A percentile compares a stretch with the other conserved stretches of the same genome.
These are phyloP conservation scores for Cotesia congregata DNA, from an alignment of 2,888 invertebrate species.

Conservation along the genomic window DNA sequence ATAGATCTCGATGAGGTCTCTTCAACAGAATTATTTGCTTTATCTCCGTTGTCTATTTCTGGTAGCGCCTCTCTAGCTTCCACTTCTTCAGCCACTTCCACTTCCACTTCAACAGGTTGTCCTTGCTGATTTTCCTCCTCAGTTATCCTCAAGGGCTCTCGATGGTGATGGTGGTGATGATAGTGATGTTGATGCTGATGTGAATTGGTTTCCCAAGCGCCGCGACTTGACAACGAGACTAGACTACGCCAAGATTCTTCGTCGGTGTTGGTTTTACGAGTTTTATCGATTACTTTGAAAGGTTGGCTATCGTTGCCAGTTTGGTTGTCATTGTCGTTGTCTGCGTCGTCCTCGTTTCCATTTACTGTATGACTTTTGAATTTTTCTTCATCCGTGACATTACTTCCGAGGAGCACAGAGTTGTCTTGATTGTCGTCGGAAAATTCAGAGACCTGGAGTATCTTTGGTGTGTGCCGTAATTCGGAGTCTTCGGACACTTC, in stretches of 20 bases:
- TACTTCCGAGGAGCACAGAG: conserved; percentile 35
- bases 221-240: conserved; percentile 14
- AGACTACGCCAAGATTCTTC: conserved; percentile 35
- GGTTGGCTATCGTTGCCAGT: conserved; percentile 12
- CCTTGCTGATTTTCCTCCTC: conserved; percentile 5
- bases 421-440: conserved; percentile 39
- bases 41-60: neutral
- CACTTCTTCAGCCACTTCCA: neutral
- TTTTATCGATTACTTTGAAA: conserved; percentile 19
- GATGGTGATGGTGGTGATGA: neutral
- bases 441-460: conserved; percentile 39
- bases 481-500: conserved; percentile 43
- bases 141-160: conserved; percentile 38
- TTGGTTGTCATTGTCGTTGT: conserved; percentile 23
- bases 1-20: neutral
- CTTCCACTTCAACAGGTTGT: conserved; percentile 21
- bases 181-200: neutral
- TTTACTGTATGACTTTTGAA: conserved; percentile 47
- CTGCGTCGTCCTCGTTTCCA: conserved; percentile 18
- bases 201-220: conserved; percentile 38
- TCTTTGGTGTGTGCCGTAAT: conserved; percentile 33
- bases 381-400: conserved; percentile 57
- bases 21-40: conserved; percentile 23
- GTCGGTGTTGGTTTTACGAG: conserved; percentile 21
- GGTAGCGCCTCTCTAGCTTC: conserved; percentile 27